Conservation (phyloP, 1,140 invertebrate species). For the Drosophila baimaii region DNA sequence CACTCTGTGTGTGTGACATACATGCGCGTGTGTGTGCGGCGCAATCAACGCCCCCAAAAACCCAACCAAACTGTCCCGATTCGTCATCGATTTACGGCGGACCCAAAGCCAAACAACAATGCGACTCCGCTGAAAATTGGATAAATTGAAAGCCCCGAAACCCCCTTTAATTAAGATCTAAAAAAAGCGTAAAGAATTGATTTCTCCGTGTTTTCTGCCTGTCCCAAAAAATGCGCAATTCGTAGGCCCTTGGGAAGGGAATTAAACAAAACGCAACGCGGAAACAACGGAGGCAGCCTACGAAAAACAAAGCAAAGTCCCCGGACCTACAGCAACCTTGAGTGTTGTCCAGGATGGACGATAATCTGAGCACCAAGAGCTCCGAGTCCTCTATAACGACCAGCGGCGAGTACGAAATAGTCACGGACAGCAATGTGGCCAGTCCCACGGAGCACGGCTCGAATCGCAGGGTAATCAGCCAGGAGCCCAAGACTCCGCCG, state of each 20-base stretch:
- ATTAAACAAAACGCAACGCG: constrained; percentile 20
- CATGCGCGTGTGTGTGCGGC: constrained; percentile 50
- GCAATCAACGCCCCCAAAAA: constrained; percentile 71
- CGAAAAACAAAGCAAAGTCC: constrained; percentile 15
- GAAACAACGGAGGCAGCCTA: neutral
- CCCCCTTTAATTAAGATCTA: constrained; percentile 42
- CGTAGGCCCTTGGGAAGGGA: constrained; percentile 32
- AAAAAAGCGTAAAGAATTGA: constrained; percentile 20
- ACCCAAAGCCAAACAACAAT: constrained; percentile 74
- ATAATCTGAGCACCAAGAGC: constrained; percentile 91
- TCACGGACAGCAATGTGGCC: constrained; percentile 85
- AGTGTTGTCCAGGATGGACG: constrained; percentile 87
- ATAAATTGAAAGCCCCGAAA: constrained; percentile 51
- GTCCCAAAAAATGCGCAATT: constrained; percentile 59
- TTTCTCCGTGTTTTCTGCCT: constrained; percentile 21
- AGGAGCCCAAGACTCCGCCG: neutral
- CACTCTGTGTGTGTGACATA: constrained; percentile 44
- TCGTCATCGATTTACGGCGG: constrained; percentile 77
- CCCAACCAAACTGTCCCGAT: constrained; percentile 57
- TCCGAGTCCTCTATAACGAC: constrained; percentile 91
- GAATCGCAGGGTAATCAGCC: constrained; percentile 41
- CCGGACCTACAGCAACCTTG: constrained; percentile 54
- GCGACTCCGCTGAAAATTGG: constrained; percentile 68
- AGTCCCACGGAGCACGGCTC: constrained; percentile 66
- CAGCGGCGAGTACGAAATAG: constrained; percentile 93